Conservation (phyloP, 2,888 invertebrate species). For the Neoaliturus tenellus region DNA sequence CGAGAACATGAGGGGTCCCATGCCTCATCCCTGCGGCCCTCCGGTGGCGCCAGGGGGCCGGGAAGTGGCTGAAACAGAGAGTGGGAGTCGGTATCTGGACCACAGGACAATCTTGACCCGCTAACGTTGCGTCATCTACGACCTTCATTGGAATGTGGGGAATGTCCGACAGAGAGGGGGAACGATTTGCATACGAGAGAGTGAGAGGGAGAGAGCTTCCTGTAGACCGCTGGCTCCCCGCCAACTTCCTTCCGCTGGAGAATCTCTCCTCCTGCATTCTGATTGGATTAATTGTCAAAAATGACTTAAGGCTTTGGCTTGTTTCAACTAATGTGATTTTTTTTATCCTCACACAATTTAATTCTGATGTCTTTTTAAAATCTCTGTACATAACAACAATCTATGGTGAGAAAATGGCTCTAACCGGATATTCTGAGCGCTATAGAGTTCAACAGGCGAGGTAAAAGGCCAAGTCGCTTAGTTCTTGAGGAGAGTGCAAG, state of each 20-base stretch:
- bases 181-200: constrained; percentile 36
- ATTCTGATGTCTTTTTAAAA: no score
- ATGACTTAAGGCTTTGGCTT: no score
- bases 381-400: no score
- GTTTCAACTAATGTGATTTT: no score
- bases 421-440: no score
- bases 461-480: no score
- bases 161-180: constrained; percentile 31
- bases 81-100: constrained; percentile 16
- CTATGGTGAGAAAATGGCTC: no score
- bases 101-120: constrained; percentile 34
- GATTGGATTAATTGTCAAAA: not conserved
- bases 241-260: not conserved
- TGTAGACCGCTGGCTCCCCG: not conserved
- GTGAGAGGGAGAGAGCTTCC: constrained; percentile 26
- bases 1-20: not conserved
- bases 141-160: constrained; percentile 45
- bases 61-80: not conserved
- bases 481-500: no score
- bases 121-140: constrained; percentile 46
- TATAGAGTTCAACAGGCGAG: no score
- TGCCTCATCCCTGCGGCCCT: not conserved
- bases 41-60: not conserved
- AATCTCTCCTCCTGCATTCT: not conserved
- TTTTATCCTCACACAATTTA: no score